Conservation (phyloP, 2,888 invertebrate species). For the Romanomermis culicivorax region DNA sequence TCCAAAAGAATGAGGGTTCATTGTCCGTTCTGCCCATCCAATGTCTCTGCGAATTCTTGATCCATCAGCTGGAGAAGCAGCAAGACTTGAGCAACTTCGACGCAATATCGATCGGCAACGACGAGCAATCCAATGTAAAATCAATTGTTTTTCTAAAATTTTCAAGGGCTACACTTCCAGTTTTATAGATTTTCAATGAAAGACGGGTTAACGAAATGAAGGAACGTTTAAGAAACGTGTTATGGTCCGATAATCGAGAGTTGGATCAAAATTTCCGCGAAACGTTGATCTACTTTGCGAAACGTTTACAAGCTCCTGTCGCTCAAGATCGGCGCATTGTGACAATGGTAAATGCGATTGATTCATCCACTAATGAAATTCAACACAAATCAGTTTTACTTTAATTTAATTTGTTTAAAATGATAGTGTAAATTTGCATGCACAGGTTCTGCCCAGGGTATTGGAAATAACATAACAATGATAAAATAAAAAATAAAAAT, state of each 20-base stretch:
- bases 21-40: slow-evolving; percentile 80
- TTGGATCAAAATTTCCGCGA: slow-evolving; percentile 35
- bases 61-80: slow-evolving; percentile 33
- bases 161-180: neutral
- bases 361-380: too few relatives aligned
- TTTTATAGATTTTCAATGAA: neutral
- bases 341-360: neutral
- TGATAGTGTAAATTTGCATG: too few relatives aligned
- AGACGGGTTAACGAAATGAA: neutral
- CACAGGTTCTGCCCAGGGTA: too few relatives aligned
- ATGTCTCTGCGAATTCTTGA: slow-evolving; percentile 80
- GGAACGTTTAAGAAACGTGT: neutral
- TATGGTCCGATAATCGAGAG: neutral
- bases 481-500: too few relatives aligned
- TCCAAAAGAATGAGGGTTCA: slow-evolving; percentile 70
- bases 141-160: neutral
- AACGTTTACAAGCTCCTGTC: slow-evolving; percentile 19
- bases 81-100: too few relatives aligned
- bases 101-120: too few relatives aligned
- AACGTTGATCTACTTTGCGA: slow-evolving; percentile 49
- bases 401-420: too few relatives aligned
- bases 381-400: too few relatives aligned
- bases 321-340: slow-evolving; percentile 23
- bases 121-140: too few relatives aligned
- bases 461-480: too few relatives aligned